Evolutionary conservation across 2,888 invertebrate species (phyloP), one percentile per base, ranked within the genome.

Genomic region (Tetragonula carbonaria): DNA sequence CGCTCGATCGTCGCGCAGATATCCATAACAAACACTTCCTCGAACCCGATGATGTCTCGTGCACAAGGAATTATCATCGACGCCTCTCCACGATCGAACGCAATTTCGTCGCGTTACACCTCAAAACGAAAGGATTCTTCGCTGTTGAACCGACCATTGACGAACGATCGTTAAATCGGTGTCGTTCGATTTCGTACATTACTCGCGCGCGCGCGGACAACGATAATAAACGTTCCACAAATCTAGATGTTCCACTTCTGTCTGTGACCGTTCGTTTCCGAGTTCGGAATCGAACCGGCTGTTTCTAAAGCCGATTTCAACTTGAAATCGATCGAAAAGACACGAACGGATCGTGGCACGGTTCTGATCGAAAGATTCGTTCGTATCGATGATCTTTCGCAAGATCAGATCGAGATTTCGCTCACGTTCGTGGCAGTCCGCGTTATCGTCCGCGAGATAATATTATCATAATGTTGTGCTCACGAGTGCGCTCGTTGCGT

Each of bases 11-110:
- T 67, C 53, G 23, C 65, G 66, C 70, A 76, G 78, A 81, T 82
- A 86, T 87, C 89, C 89, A 87, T 89, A 84, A 82, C 86, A 79
- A 65, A 75, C 70, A 79, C 76, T 77, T 74, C 57, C 57, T 76
- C 67, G n/a, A 59, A 63, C 38, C 51, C 55, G 21, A 63, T 50
- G 77, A 68, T 51, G 16, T 68, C 73, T 45, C 55, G 62, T 57
- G 50, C 66, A 75, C 63, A 14, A 65, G 57, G 45, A 68, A 81
- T 57, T 53, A 74, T 67, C 66, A 67, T 66, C 74, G 28, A 63
- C 59, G 45, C 14, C 13, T 23, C 53, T 67, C 38, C 53, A 62
- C 8, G 45, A 45, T 45, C 33, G 38, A 33, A 45, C 33, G 55
- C 72, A 51, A 72, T 59, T 53, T 8, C 33, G 51, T 50, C 73